Evolutionary conservation across 2,113 vertebrate genomes (phyloP), one percentile per base, ranked within the genome.

Genomic region (Thymallus thymallus): DNA sequence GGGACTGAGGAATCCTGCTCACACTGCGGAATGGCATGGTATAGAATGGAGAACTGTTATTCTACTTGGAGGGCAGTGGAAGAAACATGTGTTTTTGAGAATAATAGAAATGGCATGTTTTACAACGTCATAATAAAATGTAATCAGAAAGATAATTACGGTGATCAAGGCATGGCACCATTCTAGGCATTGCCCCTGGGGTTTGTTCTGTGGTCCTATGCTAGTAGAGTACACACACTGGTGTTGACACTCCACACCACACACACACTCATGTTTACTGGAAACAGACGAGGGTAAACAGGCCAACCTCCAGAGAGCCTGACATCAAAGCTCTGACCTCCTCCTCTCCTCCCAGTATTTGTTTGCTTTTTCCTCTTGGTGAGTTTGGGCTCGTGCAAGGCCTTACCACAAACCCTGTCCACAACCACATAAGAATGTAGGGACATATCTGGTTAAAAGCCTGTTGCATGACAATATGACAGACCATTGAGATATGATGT

Each of bases 261-360:
- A 46, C 55, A 82, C 22, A 68, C 23, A 68, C 80, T 58, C 29
- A 79, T 65, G 68, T 79, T 82, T 76, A 74, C 77, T 60, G 45
- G 67, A 79, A 79, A 82, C 71, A 64, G 46, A 46, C 4, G 24
- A 64, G 18, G 32, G 41, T 14, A 56, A 65, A 74, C 68, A 60
- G n/a, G 24, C 68, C 60, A 30, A 68, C 63, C 63, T 70, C 56
- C 30, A n/a, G 68, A 60, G 55, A 56, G 51, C 64, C 45, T 67
- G 68, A 62, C 55, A 76, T 79, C 73, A 78, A 78, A 72, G 68
- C 23, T n/a, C 13, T 30, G 2, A 24, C 23, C 46, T 0, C n/a
- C 20, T 16, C 23, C 0, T 14, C 51, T 35, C 23, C 24, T 64
- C 61, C 72, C 48, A 23, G 61, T 68, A 51, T 68, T 45, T 67